Percentiles rank a stretch among this genome's conserved stretches.
phyloP scores from a whole-genome alignment of 2,113 vertebrate species.

The Macheiramphus alcinus region DNA sequence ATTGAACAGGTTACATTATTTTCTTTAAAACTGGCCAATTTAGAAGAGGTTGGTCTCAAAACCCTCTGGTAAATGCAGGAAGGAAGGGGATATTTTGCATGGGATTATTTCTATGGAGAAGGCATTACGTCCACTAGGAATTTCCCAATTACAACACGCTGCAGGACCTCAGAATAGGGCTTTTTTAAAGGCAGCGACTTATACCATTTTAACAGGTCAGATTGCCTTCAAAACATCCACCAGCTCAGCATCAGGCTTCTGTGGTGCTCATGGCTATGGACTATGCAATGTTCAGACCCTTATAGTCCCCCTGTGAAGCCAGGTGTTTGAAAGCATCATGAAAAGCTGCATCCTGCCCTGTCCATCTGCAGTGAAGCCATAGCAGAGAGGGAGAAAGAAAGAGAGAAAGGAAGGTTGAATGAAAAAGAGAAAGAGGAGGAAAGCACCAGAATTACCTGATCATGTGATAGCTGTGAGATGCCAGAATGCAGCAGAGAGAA shows the following conservation, averaged over 20 bases:
- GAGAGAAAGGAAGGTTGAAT: constrained; percentile 19
- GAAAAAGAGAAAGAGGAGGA: constrained; percentile 69
- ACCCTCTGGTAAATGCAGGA: background rate
- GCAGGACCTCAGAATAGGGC: background rate
- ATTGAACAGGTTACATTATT: background rate
- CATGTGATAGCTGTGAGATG: constrained; percentile 97
- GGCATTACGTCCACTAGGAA: background rate
- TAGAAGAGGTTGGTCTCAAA: background rate
- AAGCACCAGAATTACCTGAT: constrained; percentile 92
- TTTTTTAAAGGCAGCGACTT: background rate
- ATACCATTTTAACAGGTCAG: background rate
- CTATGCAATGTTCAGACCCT: background rate
- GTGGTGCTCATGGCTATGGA: background rate
- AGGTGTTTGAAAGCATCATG: background rate
- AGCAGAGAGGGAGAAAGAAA: constrained; percentile 27
- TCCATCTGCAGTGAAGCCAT: constrained; percentile 43
- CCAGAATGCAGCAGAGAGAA: constrained; percentile 85
- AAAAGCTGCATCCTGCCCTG: background rate
- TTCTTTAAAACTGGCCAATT: background rate
- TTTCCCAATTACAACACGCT: background rate
- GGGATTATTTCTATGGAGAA: background rate
- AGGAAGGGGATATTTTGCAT: background rate
- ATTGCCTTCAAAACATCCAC: background rate
- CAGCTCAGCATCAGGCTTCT: background rate
- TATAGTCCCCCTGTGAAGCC: background rate